A percentile compares a stretch with the other conserved stretches of the same genome.
phyloP scores from a whole-genome alignment of 2,797 vertebrate species.

The Champsocephalus gunnari region DNA sequence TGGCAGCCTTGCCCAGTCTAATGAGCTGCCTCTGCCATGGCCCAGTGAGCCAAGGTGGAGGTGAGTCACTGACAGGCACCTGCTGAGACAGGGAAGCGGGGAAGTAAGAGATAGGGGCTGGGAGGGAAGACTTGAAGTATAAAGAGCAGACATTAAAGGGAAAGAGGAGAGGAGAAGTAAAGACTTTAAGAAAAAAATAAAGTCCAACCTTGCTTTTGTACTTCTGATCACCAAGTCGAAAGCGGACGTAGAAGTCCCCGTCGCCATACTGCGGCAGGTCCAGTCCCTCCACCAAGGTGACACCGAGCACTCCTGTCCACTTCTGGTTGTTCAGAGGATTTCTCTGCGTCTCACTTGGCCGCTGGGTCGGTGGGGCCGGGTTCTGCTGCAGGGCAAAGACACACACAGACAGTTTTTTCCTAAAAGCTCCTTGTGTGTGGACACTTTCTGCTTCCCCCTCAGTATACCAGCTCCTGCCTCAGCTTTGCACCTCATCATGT shows the following conservation, averaged over 20 bases:
- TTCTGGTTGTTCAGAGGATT: conserved; percentile 86
- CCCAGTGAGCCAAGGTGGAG: conserved; percentile 82
- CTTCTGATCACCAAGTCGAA: conserved; percentile 93
- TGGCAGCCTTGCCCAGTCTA: conserved; percentile 82
- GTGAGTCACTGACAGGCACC: conserved; percentile 78
- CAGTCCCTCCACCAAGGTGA: conserved; percentile 92
- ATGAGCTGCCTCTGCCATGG: conserved; percentile 83
- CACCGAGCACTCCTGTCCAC: conserved; percentile 90
- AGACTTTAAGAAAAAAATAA: conserved; percentile 14
- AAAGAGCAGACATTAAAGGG: conserved; percentile 58
- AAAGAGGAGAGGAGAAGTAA: conserved; percentile 27
- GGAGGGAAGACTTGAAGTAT: conserved; percentile 61
- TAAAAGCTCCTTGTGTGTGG: conserved; percentile 18
- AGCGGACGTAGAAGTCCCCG: conserved; percentile 91
- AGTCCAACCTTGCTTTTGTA: conserved; percentile 94
- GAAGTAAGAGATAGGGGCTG: conserved; percentile 58
- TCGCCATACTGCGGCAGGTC: conserved; percentile 86
- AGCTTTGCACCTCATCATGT: conserved; percentile 67
- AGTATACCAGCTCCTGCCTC: conserved; percentile 61
- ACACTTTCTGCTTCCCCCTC: conserved; percentile 28
- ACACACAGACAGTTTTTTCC: conserved; percentile 22
- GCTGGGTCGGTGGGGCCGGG: conserved; percentile 36
- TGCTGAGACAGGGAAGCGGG: conserved; percentile 66
- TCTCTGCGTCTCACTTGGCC: conserved; percentile 79
- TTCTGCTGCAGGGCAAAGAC: conserved; percentile 58